Conservation (phyloP, 2,113 vertebrate genomes). For the Stercorarius parasiticus region DNA sequence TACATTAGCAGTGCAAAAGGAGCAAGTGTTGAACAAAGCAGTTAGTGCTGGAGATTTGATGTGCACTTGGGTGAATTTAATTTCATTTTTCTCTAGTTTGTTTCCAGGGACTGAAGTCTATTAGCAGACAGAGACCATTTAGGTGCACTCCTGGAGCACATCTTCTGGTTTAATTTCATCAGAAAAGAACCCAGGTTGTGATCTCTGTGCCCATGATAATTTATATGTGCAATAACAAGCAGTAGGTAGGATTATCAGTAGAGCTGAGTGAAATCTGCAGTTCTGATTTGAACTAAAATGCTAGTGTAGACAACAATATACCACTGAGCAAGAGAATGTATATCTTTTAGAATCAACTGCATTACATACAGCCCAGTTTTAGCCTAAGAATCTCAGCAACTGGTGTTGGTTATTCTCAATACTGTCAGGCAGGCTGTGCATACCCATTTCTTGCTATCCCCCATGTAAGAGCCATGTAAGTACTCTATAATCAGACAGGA, state of each 20-base stretch:
- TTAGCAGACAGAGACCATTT: constrained; percentile 4
- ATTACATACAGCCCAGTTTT: neutral
- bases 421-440: neutral
- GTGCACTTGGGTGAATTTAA: neutral
- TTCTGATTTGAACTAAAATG: constrained; percentile 17
- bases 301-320: neutral
- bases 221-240: neutral
- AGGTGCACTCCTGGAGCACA: neutral
- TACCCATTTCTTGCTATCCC: neutral
- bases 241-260: neutral
- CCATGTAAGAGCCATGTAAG: neutral
- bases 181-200: neutral
- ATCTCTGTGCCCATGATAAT: constrained; percentile 7
- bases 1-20: neutral
- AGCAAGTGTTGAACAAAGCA: neutral
- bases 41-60: neutral
- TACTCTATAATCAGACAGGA: neutral
- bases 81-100: neutral
- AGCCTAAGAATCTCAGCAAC: neutral
- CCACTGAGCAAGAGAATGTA: neutral
- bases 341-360: neutral
- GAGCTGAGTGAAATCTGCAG: neutral
- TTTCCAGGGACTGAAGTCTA: neutral
- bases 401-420: neutral
- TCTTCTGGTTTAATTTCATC: constrained; percentile 23